Evolutionary conservation across 2,797 vertebrate species (phyloP).

Genomic region (Otus scops): DNA sequence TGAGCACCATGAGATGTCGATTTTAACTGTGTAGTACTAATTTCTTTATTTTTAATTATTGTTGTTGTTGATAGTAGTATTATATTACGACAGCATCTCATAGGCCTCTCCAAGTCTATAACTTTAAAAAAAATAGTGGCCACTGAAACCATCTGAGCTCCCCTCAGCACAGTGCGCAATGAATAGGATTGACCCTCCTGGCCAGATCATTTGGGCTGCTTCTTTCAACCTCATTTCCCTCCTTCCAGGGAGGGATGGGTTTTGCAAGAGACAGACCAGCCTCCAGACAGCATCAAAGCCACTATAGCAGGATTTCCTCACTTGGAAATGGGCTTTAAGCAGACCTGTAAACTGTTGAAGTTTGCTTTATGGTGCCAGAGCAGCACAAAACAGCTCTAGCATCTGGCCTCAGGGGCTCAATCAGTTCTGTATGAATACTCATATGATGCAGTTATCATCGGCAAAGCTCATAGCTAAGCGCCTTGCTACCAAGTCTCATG

Average conservation of each 20-base stretch:
- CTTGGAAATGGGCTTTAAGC: not conserved
- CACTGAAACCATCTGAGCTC: not conserved
- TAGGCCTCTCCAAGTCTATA: not conserved
- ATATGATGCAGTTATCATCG: conserved; percentile 53
- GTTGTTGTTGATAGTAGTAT: not conserved
- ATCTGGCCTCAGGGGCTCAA: conserved; percentile 52
- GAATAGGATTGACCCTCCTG: not conserved
- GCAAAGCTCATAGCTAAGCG: conserved; percentile 53
- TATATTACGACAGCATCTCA: not conserved
- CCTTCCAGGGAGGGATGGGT: not conserved
- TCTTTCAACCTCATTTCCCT: not conserved
- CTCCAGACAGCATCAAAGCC: not conserved
- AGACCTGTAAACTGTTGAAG: conserved; percentile 3
- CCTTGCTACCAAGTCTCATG: conserved; percentile 51
- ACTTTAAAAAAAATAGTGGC: not conserved
- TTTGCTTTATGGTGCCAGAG: conserved; percentile 27
- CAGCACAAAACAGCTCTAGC: conserved; percentile 50
- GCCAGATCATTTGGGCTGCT: not conserved
- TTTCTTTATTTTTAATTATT: not conserved
- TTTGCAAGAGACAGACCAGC: not conserved
- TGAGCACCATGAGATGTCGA: not conserved
- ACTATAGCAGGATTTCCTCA: not conserved
- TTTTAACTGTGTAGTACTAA: not conserved
- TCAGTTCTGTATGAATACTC: conserved; percentile 67
- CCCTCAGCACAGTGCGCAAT: not conserved